Evolutionary conservation across 2,113 vertebrate species (phyloP), one percentile per base, ranked within the genome.

Genomic region (Sinocyclocheilus maitianheensis): DNA sequence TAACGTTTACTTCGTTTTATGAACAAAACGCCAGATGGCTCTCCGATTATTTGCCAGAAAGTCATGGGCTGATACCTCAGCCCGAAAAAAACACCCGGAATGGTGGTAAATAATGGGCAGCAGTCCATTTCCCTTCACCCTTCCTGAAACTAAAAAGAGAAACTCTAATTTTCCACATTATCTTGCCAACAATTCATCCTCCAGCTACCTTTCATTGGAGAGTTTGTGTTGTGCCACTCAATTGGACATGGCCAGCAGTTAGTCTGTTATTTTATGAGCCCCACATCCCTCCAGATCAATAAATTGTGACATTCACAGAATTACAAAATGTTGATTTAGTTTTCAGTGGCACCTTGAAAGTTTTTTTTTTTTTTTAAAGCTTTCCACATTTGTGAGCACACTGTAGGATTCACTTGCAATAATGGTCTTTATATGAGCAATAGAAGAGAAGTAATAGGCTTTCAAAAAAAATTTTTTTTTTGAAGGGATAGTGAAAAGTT

Each of bases 211-310:
- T 51, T 24, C 22, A 65, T 40, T 63, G 40, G n/a, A 46, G 62
- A 69, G 46, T 82, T 82, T 69, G 63, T 67, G 22, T 83, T 53
- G 26, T 40, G 24, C 26, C 69, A 74, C 65, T 76, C 81, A 76
- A 82, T 82, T 86, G 85, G 18, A 83, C 46, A 37, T 69, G 46
- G 60, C 26, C n/a, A 40, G 72, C 46, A 63, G 74, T 82, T 81
- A 65, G 53, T 76, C 18, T 71, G 26, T 67, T 63, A 55, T 63
- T 83, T 75, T 65, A 77, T 77, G 14, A 65, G 63, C 13, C 81
- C 30, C 79, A 81, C 40, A 20, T 30, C 37, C 40, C 12, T 81
- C 8, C 79, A 81, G 79, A 83, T 74, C 67, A 83, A 74, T 83
- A 37, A 83, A 13, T 74, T 72, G 80, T 83, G 67, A 83, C 51